phyloP scores from a whole-genome alignment of 2,888 invertebrate genomes.

The Actias luna region DNA sequence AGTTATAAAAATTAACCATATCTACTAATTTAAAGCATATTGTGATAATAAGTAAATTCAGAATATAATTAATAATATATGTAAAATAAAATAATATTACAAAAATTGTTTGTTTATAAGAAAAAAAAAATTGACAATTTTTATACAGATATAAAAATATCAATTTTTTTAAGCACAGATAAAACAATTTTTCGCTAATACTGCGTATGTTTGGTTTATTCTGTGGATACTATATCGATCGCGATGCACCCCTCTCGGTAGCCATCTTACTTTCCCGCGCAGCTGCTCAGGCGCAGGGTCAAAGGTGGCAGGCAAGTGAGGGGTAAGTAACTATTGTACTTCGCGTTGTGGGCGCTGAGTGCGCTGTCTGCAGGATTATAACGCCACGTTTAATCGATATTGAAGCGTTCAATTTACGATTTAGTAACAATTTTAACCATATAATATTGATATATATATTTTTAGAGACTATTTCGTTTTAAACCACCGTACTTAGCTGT shows the following conservation, averaged over 20 bases:
- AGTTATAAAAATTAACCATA: too few species aligned
- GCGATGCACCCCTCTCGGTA: conserved; percentile 60
- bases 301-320: conserved; percentile 60
- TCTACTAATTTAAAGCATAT: too few species aligned
- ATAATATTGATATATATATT: neutral
- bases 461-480: too few species aligned
- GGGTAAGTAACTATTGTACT: conserved; percentile 59
- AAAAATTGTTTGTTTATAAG: too few species aligned
- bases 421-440: conserved; percentile 12
- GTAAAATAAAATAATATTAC: too few species aligned
- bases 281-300: conserved; percentile 76
- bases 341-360: conserved; percentile 61
- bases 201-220: conserved; percentile 13
- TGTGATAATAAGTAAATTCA: too few species aligned
- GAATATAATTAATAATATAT: too few species aligned
- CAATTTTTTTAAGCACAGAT: too few species aligned
- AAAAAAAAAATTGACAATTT: too few species aligned
- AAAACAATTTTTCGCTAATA: conserved; percentile 14
- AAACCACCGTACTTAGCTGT: too few species aligned
- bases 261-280: conserved; percentile 61
- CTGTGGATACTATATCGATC: conserved; percentile 57
- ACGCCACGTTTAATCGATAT: conserved; percentile 56
- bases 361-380: conserved; percentile 56
- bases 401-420: conserved; percentile 24
- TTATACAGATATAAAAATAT: too few species aligned